Percentiles rank a stretch among this genome's conserved stretches.
Evolutionary conservation across 2,797 vertebrate genomes (phyloP).

Genomic region (Octomys mimax): DNA sequence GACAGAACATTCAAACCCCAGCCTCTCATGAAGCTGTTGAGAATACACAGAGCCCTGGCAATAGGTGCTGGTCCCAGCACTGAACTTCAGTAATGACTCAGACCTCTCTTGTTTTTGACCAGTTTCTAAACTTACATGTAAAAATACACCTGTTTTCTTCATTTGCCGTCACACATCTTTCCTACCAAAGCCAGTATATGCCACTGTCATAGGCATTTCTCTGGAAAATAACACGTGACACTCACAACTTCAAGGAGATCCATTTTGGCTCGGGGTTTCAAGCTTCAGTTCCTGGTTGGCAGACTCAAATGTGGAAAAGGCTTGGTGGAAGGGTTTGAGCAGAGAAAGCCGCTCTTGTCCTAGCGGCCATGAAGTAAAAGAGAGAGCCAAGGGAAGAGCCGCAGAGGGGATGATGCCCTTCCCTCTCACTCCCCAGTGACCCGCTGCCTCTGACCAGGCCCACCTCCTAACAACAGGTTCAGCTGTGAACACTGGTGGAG

Average conservation of each 20-base stretch:
- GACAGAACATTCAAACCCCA: not conserved
- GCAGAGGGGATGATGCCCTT: not conserved
- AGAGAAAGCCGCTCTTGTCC: not conserved
- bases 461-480: not conserved
- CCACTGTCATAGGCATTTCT: not conserved
- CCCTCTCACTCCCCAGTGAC: not conserved
- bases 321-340: not conserved
- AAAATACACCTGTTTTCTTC: conserved; percentile 7
- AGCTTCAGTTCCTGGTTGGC: not conserved
- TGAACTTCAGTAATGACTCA: conserved; percentile 38
- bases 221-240: not conserved
- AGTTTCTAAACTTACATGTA: not conserved
- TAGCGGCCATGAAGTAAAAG: not conserved
- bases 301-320: not conserved
- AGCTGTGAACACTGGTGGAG: not conserved
- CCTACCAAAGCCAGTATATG: not conserved
- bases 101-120: not conserved
- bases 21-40: not conserved
- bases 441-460: not conserved
- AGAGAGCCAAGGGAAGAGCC: not conserved
- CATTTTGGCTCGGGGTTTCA: not conserved
- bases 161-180: not conserved
- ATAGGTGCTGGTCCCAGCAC: not conserved
- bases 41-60: not conserved
- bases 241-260: not conserved